Percentiles rank a stretch among this genome's conserved stretches.
These are phyloP conservation scores for Trissolcus basalis DNA, from an alignment of 1,140 invertebrate species.

Conservation along the genomic window DNA sequence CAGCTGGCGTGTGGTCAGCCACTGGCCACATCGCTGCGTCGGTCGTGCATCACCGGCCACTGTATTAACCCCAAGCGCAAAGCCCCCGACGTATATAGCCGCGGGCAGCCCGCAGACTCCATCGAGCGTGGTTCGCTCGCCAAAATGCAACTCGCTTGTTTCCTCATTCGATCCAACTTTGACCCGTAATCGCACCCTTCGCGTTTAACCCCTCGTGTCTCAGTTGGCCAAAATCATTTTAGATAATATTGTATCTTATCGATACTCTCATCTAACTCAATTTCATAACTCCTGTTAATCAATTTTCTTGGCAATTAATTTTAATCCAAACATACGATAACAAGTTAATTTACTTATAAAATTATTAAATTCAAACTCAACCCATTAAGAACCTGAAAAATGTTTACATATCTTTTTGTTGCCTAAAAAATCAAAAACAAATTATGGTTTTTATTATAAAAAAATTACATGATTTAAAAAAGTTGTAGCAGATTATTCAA, in stretches of 20 bases:
- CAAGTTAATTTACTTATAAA: too few species aligned
- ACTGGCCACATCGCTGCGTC: conserved; percentile 67
- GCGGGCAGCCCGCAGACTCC: conserved; percentile 54
- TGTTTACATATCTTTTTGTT: too few species aligned
- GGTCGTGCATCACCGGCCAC: conserved; percentile 73
- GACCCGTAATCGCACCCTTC: conserved; percentile 11
- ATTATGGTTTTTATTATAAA: too few species aligned
- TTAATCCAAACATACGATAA: too few species aligned
- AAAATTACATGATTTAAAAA: too few species aligned
- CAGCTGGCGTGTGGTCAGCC: conserved; percentile 74
- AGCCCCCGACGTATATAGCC: conserved; percentile 60
- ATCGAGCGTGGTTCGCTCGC: conserved; percentile 40
- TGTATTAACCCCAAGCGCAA: conserved; percentile 70
- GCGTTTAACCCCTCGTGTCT: neutral
- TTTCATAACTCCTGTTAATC: neutral
- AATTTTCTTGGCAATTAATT: too few species aligned
- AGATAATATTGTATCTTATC: neutral
- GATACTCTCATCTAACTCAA: neutral
- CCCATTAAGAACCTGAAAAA: too few species aligned
- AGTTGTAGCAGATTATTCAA: too few species aligned
- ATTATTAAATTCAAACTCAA: too few species aligned
- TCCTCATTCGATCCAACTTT: conserved; percentile 33
- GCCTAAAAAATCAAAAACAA: too few species aligned
- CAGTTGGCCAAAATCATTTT: neutral
- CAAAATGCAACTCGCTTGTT: conserved; percentile 27